Base-by-base conservation (phyloP, 2,888 invertebrate species). In the Epistrophe eligans region DNA sequence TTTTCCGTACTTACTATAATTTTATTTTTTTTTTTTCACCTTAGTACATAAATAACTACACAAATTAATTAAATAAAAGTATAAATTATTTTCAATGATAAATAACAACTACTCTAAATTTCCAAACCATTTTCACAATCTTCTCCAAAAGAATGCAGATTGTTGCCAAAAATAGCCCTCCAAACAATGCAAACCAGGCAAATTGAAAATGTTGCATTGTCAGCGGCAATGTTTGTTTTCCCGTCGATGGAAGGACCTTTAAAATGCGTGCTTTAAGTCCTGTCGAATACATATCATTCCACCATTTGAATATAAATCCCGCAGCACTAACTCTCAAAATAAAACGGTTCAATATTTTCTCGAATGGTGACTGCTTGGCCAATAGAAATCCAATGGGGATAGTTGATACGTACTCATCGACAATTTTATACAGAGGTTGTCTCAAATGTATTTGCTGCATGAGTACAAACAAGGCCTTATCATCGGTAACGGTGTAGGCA, bases 231-330 rank as follows among this genome's bases (percentile, higher is more conserved):
- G 19, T 48, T 28, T 70, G 43, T 10, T 70, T 43, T 10, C 67
- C 13, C 71, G 81, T 62, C 66, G 87, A 55, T 2, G 70, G 48
- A 85, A 77, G 10, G 15, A 88, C 50, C 24, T 73, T 40, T 11
- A 84, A 71, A 40, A 90, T 77, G 0, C 89, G 88, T 2, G 89
- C 88, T n/a, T 74, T 88, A 7, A 89, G 71, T 0, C 89, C 90
- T 35, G 89, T 89, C 4, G 77, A 55, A 19, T 79, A 71, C 24
- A 89, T 77, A 11, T 88, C 89, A 5, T 74, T 55, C 17, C 88
- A 77, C 90, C 90, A 90, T 73, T 90, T 90, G 1, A 76, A 81
- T 2, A 89, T 84, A n/a, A 90, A 80, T 0, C 91, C 91, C 1
- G 89, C 88, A 7, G 89, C 79, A 28, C 72, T 77, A 1, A 83